Evolutionary conservation across 2,113 vertebrate genomes (phyloP).

Genomic region (Perca flavescens): DNA sequence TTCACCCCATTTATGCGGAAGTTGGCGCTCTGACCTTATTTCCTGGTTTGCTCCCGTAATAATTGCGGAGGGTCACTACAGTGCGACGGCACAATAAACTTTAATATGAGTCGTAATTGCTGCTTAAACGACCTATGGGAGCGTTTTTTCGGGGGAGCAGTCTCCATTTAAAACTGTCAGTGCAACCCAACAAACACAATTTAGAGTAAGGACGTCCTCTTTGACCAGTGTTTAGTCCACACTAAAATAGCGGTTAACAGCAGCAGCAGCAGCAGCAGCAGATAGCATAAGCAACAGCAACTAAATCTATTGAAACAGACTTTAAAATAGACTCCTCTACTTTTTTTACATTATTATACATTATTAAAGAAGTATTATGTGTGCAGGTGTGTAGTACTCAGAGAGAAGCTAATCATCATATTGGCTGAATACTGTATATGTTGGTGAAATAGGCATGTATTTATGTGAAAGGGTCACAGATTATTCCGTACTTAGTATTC

Average conservation of each 20-base stretch:
- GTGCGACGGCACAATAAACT: too few species aligned
- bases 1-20: too few species aligned
- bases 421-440: not conserved
- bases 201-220: not conserved
- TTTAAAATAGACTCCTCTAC: not conserved
- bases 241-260: not conserved
- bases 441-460: not conserved
- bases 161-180: not conserved
- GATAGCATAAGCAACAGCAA: not conserved
- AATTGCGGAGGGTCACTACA: too few species aligned
- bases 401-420: not conserved
- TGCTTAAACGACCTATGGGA: too few species aligned
- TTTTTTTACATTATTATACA: too few species aligned
- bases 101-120: too few species aligned
- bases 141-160: too few species aligned
- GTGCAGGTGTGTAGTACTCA: not conserved
- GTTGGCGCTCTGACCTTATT: too few species aligned
- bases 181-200: not conserved
- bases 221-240: not conserved
- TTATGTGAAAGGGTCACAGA: constrained; percentile 17
- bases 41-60: too few species aligned
- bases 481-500: constrained; percentile 15
- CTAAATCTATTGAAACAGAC: not conserved
- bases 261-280: not conserved
- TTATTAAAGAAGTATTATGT: not conserved